Evolutionary conservation across 2,113 vertebrate species (phyloP).

Genomic region (Chitala chitala): DNA sequence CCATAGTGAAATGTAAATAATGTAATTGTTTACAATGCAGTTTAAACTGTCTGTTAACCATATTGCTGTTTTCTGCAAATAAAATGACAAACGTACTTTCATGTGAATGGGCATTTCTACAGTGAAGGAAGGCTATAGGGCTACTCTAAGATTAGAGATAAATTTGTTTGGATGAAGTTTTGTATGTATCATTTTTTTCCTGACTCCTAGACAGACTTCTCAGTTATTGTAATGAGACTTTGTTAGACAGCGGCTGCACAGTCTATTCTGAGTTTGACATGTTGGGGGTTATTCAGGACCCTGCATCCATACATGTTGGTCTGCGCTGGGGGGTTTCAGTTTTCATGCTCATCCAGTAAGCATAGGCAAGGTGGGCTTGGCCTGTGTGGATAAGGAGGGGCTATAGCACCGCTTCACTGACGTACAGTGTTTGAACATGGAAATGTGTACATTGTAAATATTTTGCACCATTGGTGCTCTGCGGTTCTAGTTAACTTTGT

Average conservation of each 20-base stretch:
- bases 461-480: slow-evolving; percentile 37
- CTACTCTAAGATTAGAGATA: slow-evolving; percentile 22
- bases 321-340: no score
- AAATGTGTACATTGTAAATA: slow-evolving; percentile 49
- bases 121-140: background rate
- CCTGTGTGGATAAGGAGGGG: slow-evolving; percentile 18
- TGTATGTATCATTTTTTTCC: no score
- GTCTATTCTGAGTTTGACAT: slow-evolving; percentile 5
- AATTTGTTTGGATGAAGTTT: slow-evolving; percentile 26
- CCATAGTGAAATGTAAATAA: slow-evolving; percentile 59
- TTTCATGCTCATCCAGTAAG: no score
- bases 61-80: slow-evolving; percentile 55
- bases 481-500: slow-evolving; percentile 36
- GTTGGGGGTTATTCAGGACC: background rate
- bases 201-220: no score
- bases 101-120: slow-evolving; percentile 19
- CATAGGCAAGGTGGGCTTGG: background rate
- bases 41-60: slow-evolving; percentile 43
- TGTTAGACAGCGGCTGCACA: background rate
- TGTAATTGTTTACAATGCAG: slow-evolving; percentile 48
- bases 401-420: slow-evolving; percentile 15
- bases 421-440: slow-evolving; percentile 23
- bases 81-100: slow-evolving; percentile 12
- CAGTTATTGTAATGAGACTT: no score
- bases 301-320: background rate